Evolutionary conservation across 1,140 invertebrate genomes (phyloP), one percentile per base, ranked within the genome.

Genomic region (Penaeus chinensis): DNA sequence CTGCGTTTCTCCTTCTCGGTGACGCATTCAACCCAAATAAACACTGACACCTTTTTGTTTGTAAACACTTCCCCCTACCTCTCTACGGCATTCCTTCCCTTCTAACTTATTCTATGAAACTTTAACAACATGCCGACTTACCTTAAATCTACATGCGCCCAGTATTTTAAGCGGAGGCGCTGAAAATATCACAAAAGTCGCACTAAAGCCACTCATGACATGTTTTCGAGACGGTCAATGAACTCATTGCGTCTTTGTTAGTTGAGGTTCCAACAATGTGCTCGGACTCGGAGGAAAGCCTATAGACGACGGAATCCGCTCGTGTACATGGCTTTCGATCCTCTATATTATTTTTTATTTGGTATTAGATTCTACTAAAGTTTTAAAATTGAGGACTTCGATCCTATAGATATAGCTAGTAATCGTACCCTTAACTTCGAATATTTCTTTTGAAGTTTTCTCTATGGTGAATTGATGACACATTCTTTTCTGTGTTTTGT

Each of bases 191-290:
- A 86, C 84, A 89, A 86, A 85, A 89, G 61, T 69, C 84, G 88
- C 88, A 89, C 88, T 86, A 63, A 83, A 83, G 84, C 88, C 88
- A 89, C 88, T 89, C 88, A 89, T 89, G 88, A 89, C 88, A 89
- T 89, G 88, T 89, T 89, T 85, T 89, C 88, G 79, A 89, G 88
- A 89, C 88, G 88, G 88, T 89, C 88, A 89, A 86, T 89, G 88
- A 89, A 89, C 88, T 83, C 84, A 86, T 83, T 89, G 88, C 88
- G 88, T 89, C 88, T 89, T 89, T 89, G 88, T 89, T 86, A 84
- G 79, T 81, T 60, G 83, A 37, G 62, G 88, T 89, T 89, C 88
- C 88, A 89, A 82, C 82, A 85, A 81, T 89, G 69, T 83, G 32
- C 24, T 47, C 61, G 81, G 42, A 27, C 54, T 27, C 22, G 69